Evolutionary conservation across 2,888 invertebrate genomes (phyloP).

Genomic region (Dryobotodes eremita): DNA sequence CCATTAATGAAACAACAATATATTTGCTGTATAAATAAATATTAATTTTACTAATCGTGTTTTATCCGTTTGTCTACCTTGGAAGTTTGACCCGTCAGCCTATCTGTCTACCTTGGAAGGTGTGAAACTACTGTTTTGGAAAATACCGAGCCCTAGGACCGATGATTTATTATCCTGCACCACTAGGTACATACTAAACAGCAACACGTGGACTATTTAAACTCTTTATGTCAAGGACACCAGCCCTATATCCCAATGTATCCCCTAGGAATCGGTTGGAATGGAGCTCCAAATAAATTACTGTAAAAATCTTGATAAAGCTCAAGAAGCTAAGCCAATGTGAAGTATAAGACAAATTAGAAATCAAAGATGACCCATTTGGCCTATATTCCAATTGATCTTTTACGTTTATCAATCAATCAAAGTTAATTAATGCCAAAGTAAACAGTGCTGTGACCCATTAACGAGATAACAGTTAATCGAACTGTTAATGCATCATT

Average conservation of each 20-base stretch:
- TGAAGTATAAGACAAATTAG: not conserved
- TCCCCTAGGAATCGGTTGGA: not conserved
- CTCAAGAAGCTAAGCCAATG: not conserved
- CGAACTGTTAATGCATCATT: slow-evolving; percentile 11
- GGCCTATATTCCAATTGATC: not conserved
- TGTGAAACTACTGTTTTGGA: slow-evolving; percentile 4
- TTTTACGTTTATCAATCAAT: slow-evolving; percentile 26
- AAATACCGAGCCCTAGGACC: not conserved
- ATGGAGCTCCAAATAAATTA: not conserved
- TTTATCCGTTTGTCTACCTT: not conserved
- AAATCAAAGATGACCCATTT: not conserved
- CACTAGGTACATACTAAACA: too few relatives aligned
- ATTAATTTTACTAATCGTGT: slow-evolving; percentile 2
- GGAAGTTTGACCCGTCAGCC: too few relatives aligned
- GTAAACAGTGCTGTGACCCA: slow-evolving; percentile 14
- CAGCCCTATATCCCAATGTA: not conserved
- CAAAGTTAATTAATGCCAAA: slow-evolving; percentile 27
- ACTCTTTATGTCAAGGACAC: not conserved
- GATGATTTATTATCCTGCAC: not conserved
- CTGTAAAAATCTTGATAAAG: not conserved
- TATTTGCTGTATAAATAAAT: not conserved
- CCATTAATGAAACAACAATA: slow-evolving; percentile 4
- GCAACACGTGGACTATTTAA: too few relatives aligned
- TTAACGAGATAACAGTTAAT: slow-evolving; percentile 16
- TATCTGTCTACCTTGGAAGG: not conserved